Evolutionary conservation across 2,113 vertebrate genomes (phyloP).

Genomic region (Archocentrus centrarchus): DNA sequence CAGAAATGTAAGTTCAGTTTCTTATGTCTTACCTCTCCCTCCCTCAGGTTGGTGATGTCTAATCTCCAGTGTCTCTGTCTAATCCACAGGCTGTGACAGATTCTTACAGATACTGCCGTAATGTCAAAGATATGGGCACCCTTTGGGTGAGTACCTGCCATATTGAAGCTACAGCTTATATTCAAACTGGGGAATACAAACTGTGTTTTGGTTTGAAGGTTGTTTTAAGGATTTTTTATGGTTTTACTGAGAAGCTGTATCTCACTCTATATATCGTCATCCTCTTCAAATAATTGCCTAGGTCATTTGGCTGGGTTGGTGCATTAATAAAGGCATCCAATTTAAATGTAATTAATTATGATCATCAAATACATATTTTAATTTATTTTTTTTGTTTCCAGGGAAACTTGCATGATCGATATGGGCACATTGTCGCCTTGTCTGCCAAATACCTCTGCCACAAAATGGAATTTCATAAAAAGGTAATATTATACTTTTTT

Average conservation of each 20-base stretch:
- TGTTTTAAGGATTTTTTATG: too few relatives aligned
- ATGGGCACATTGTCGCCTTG: conserved; percentile 93
- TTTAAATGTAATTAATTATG: background rate
- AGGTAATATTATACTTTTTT: conserved; percentile 78
- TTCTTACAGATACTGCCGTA: conserved; percentile 59
- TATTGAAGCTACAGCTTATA: too few relatives aligned
- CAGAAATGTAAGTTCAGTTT: conserved; percentile 79
- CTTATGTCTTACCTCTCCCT: rapidly evolving
- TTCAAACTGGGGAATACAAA: too few relatives aligned
- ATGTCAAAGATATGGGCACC: conserved; percentile 67
- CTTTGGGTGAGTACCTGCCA: conserved; percentile 62
- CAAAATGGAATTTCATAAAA: conserved; percentile 96
- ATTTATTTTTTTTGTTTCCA: conserved; percentile 42
- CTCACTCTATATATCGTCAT: too few relatives aligned
- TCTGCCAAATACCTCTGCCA: conserved; percentile 91
- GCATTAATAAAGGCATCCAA: background rate
- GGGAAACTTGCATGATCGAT: conserved; percentile 93
- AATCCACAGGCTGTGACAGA: conserved; percentile 51
- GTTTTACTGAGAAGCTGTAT: too few relatives aligned
- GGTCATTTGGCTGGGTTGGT: background rate
- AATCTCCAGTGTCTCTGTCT: background rate
- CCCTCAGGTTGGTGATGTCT: background rate
- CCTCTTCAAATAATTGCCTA: too few relatives aligned
- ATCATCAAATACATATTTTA: background rate
- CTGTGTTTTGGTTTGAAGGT: too few relatives aligned